These are phyloP conservation scores for Ectropis crepuscularia DNA, from an alignment of 2,888 invertebrate species.

Conservation along the genomic window DNA sequence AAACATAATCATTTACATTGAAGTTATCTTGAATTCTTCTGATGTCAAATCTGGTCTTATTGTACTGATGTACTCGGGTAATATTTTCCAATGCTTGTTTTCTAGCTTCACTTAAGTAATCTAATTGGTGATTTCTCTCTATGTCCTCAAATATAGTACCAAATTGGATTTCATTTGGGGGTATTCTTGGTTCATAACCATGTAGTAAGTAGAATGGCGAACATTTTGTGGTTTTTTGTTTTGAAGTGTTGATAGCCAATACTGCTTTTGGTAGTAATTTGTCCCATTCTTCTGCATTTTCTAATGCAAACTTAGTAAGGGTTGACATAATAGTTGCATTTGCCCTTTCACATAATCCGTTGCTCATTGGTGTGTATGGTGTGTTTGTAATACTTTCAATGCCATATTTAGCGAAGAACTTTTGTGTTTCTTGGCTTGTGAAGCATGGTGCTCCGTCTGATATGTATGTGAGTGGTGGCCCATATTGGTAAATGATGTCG, in stretches of 20 bases:
- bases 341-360: constrained; percentile 16
- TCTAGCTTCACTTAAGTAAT: constrained; percentile 9
- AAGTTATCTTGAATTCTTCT: constrained; percentile 18
- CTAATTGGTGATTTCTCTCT: not conserved
- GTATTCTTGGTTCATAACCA: constrained; percentile 20
- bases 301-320: constrained; percentile 4
- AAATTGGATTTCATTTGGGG: constrained; percentile 7
- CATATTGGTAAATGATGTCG: constrained; percentile 24
- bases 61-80: not conserved
- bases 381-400: constrained; percentile 3
- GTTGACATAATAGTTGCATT: constrained; percentile 9
- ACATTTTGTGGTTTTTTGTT: constrained; percentile 14
- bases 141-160: not conserved
- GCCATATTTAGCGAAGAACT: constrained; percentile 13
- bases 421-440: constrained; percentile 18
- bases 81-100: constrained; percentile 5
- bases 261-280: constrained; percentile 8
- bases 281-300: constrained; percentile 8
- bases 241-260: constrained; percentile 9
- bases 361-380: constrained; percentile 27
- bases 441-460: constrained; percentile 13
- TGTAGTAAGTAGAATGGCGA: constrained; percentile 17
- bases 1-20: constrained; percentile 16
- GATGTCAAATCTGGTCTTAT: constrained; percentile 2
- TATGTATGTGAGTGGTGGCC: constrained; percentile 26